A percentile compares a stretch with the other conserved stretches of the same genome.
Conservation (phyloP, 2,113 vertebrate species). For the Gadus macrocephalus region DNA sequence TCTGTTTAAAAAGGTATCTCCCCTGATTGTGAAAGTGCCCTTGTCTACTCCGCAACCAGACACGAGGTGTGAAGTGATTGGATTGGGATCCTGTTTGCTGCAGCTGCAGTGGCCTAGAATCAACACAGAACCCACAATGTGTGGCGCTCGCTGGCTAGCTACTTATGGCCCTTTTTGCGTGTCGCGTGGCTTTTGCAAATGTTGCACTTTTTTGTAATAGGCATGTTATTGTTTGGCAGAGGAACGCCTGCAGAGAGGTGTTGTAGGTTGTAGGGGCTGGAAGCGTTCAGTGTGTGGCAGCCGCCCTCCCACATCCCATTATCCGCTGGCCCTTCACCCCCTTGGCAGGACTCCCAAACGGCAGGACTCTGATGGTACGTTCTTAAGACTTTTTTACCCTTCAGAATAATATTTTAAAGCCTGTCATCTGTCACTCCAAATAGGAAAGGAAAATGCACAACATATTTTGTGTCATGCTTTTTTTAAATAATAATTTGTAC, state of each 20-base stretch:
- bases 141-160: not conserved
- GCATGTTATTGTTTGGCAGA: conserved; percentile 11
- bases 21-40: too few relatives aligned
- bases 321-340: conserved; percentile 13
- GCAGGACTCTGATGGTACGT: conserved; percentile 11
- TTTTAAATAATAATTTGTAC: not conserved
- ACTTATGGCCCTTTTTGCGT: conserved; percentile 18
- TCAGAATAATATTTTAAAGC: not conserved
- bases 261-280: conserved; percentile 1
- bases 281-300: conserved; percentile 2
- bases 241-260: conserved; percentile 12
- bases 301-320: not conserved
- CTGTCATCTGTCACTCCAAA: too few relatives aligned
- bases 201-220: not conserved
- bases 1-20: too few relatives aligned
- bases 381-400: too few relatives aligned
- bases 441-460: too few relatives aligned
- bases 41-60: too few relatives aligned
- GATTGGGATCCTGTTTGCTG: too few relatives aligned
- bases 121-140: too few relatives aligned
- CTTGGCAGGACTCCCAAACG: not conserved
- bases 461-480: too few relatives aligned
- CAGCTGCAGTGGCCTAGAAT: too few relatives aligned
- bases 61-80: too few relatives aligned
- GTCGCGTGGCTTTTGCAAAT: too few relatives aligned